Conservation (phyloP, 2,113 vertebrate genomes). For the Plecotus auritus region DNA sequence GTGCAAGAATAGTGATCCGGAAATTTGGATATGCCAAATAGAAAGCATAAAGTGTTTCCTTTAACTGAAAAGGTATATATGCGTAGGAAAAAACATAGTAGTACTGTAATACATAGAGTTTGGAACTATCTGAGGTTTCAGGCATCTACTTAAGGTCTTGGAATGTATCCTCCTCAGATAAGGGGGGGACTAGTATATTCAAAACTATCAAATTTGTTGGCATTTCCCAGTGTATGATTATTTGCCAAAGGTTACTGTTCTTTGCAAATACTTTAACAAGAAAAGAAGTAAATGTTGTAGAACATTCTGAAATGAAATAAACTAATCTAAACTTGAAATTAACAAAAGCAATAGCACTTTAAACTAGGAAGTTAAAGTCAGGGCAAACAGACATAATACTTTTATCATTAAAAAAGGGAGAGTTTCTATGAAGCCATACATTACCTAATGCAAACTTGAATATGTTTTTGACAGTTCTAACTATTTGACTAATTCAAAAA, state of each 20-base stretch:
- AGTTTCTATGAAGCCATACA: neutral
- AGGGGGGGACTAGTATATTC: neutral
- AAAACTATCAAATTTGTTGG: conserved; percentile 5
- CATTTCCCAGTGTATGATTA: neutral
- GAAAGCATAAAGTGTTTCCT: neutral
- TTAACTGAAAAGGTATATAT: neutral
- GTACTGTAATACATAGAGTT: neutral
- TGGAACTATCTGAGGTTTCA: neutral
- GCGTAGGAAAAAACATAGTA: neutral
- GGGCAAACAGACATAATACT: neutral
- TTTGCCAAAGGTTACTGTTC: conserved; percentile 5
- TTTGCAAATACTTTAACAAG: conserved; percentile 14
- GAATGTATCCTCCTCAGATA: neutral
- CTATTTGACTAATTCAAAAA: neutral
- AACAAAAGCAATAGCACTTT: neutral
- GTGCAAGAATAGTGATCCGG: neutral
- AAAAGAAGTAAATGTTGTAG: neutral
- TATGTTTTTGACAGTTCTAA: neutral
- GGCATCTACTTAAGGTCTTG: neutral
- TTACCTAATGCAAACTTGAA: neutral
- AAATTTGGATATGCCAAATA: neutral
- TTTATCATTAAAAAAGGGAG: neutral
- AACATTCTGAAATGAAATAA: conserved; percentile 11
- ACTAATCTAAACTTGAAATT: neutral
- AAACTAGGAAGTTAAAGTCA: neutral